Evolutionary conservation across 2,888 invertebrate genomes (phyloP), one percentile per base, ranked within the genome.

Genomic region (Drosophila gaucha): DNA sequence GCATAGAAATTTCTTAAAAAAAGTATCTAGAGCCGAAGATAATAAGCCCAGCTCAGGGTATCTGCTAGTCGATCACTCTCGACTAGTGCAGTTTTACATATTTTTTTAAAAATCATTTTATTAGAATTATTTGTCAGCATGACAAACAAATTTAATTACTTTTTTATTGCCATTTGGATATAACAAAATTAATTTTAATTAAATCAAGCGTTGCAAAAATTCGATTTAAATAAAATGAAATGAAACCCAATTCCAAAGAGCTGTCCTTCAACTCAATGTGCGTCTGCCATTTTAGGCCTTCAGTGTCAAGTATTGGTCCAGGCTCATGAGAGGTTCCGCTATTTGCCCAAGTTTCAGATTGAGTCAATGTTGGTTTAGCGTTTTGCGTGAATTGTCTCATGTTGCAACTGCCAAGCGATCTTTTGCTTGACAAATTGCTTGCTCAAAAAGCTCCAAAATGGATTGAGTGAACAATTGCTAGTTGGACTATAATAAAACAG

Each of bases 81-180:
- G n/a, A n/a, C n/a, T n/a, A n/a, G n/a, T n/a, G n/a, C n/a, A n/a
- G n/a, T n/a, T n/a, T n/a, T n/a, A n/a, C n/a, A n/a, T n/a, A n/a
- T n/a, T n/a, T n/a, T n/a, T n/a, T n/a, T n/a, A n/a, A n/a, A n/a
- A n/a, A n/a, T n/a, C n/a, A n/a, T n/a, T n/a, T n/a, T n/a, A n/a
- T n/a, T n/a, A n/a, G n/a, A n/a, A n/a, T n/a, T n/a, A n/a, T n/a
- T n/a, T n/a, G n/a, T n/a, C 41, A 10, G 10, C 28, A 28, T 20
- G 20, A 10, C 1, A 46, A 38, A 31, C 33, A 33, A 54, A 51
- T 64, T 64, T 41, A 31, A 39, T 46, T 36, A 54, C n/a, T 33
- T 64, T 43, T 44, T 31, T 24, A 14, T 44, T 33, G 16, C 6
- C 35, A 5, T 14, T 36, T 8, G n/a, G 8, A 10, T 14, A 9